phyloP scores from a whole-genome alignment of 2,888 invertebrate genomes.

The Diplolepis rosae region DNA sequence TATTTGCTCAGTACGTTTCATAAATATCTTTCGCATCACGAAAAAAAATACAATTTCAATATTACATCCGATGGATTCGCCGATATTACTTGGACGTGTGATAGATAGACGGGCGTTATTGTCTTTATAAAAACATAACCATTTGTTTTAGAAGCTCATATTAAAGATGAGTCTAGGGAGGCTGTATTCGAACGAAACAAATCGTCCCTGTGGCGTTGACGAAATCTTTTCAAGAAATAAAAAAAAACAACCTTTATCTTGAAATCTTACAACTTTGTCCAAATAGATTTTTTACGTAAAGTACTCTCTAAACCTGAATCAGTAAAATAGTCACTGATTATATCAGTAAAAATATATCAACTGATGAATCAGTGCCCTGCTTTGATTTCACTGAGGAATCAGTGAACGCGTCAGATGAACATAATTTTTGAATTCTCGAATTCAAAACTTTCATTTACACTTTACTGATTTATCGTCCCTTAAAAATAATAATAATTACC shows the following conservation, averaged over 20 bases:
- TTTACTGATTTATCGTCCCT: too few relatives aligned
- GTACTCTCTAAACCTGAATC: too few relatives aligned
- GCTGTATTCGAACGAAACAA: slow-evolving; percentile 44
- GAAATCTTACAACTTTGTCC: too few relatives aligned
- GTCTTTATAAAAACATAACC: slow-evolving; percentile 72
- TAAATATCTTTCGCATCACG: slow-evolving; percentile 71
- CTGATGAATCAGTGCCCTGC: too few relatives aligned
- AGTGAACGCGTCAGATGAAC: too few relatives aligned
- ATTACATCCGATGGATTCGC: slow-evolving; percentile 69
- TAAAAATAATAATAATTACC: too few relatives aligned
- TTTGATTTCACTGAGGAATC: too few relatives aligned
- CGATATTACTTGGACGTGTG: slow-evolving; percentile 70
- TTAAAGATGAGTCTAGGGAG: slow-evolving; percentile 45
- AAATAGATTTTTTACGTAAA: too few relatives aligned
- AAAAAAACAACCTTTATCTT: not conserved
- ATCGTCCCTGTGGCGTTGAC: slow-evolving; percentile 41
- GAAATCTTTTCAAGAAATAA: slow-evolving; percentile 34
- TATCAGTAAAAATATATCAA: too few relatives aligned
- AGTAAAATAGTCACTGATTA: too few relatives aligned
- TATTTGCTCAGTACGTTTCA: slow-evolving; percentile 69
- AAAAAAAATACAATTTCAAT: slow-evolving; percentile 72
- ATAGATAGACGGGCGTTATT: slow-evolving; percentile 72
- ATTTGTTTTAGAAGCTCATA: slow-evolving; percentile 68
- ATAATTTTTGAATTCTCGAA: too few relatives aligned
- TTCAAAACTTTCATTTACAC: too few relatives aligned